Evolutionary conservation across 2,888 invertebrate genomes (phyloP), one percentile per base, ranked within the genome.

Genomic region (Hydriomena furcata): DNA sequence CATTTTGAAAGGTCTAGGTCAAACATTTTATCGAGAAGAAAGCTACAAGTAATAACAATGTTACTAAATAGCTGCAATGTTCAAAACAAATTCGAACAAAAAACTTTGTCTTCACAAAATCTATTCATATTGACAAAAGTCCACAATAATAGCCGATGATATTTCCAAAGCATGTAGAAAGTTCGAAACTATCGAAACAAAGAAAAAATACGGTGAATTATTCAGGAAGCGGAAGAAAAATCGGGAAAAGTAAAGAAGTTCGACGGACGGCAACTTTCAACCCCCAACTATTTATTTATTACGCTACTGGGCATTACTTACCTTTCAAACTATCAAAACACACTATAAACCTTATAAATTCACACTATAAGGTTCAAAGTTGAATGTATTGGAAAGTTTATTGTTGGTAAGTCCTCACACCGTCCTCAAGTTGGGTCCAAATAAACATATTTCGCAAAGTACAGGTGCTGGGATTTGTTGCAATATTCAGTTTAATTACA

Each of bases 231-330:
- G 73, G 72, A 67, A 69, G 68, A 72, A 76, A 73, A 77, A 76
- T 76, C 73, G 66, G 60, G 65, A 71, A 70, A 74, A 73, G 70
- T 63, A 63, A 65, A 60, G 52, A 78, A 81, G 66, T 80, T 78
- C 61, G 62, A 60, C 66, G 53, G 68, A 63, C 67, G 66, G 66
- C 70, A 76, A 79, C 74, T 79, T 80, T 70, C 75, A 65, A 73
- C 73, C 76, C 72, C 67, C 76, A 75, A 79, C 79, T 83, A 82
- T 83, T 84, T 85, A 84, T 85, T 84, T 85, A 84, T 83, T 73
- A 73, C 71, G 71, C 84, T 78, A 65, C 68, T 68, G 79, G 81
- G 81, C 74, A 76, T 77, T 65, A 60, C 63, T 66, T 66, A 57
- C 62, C 55, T 44, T 36, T 17, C 28, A 10, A 48, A 34, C 56